phyloP scores from a whole-genome alignment of 2,888 invertebrate species.

The Thymelicus sylvestris region DNA sequence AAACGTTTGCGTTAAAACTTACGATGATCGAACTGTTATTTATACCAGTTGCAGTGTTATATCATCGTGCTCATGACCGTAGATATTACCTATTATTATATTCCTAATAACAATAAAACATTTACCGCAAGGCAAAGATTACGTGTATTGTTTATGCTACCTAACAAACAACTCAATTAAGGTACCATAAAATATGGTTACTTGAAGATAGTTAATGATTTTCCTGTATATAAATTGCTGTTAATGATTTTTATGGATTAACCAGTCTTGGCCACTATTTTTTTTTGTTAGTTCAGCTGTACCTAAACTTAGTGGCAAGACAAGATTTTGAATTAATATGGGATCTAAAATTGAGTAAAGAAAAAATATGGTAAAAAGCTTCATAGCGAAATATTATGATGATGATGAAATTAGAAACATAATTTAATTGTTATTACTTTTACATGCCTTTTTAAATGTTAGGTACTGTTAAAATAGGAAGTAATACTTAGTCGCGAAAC shows the following conservation, averaged over 20 bases:
- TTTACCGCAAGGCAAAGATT: not conserved
- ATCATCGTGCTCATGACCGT: constrained; percentile 5
- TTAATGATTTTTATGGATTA: not conserved
- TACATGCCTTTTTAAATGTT: too few species aligned
- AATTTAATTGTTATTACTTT: too few species aligned
- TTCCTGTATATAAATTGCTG: not conserved
- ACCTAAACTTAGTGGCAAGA: too few species aligned
- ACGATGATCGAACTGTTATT: constrained; percentile 27
- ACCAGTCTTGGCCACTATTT: not conserved
- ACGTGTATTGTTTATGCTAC: not conserved
- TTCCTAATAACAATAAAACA: constrained; percentile 1
- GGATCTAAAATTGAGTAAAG: too few species aligned
- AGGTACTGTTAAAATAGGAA: too few species aligned
- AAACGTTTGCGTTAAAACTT: not conserved
- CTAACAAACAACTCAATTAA: constrained; percentile 19
- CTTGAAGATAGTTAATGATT: not conserved
- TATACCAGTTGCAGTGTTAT: constrained; percentile 23
- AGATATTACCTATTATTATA: constrained; percentile 10
- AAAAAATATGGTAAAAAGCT: too few species aligned
- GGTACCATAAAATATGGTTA: not conserved
- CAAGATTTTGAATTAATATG: too few species aligned
- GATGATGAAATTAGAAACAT: too few species aligned
- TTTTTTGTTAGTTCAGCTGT: too few species aligned
- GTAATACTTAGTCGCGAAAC: too few species aligned
- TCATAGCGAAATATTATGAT: too few species aligned